Evolutionary conservation across 2,888 invertebrate genomes (phyloP).

Genomic region (Heteromurus nitidus): DNA sequence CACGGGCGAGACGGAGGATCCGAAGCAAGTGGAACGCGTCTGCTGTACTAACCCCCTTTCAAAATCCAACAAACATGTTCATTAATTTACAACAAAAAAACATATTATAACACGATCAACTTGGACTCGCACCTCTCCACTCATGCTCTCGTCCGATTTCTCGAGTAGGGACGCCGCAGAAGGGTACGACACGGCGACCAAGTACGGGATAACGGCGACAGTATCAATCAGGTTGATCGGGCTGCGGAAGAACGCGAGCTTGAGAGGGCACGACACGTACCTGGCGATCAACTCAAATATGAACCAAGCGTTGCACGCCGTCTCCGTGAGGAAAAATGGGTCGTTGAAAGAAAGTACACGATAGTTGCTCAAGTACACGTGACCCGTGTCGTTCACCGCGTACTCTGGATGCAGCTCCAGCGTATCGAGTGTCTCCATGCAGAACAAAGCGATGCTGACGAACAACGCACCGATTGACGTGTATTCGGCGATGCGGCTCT

Average conservation of each 20-base stretch:
- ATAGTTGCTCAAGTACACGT: neutral
- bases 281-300: slow-evolving; percentile 76
- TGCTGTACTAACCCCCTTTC: too few species aligned
- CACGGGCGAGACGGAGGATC: slow-evolving; percentile 78
- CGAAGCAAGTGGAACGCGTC: slow-evolving; percentile 77
- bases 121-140: neutral
- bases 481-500: slow-evolving; percentile 78
- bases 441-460: slow-evolving; percentile 79
- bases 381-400: neutral
- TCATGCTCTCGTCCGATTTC: neutral
- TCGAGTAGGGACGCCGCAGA: neutral
- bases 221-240: slow-evolving; percentile 79
- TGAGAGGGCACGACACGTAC: slow-evolving; percentile 76
- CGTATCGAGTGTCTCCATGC: slow-evolving; percentile 78
- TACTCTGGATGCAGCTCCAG: slow-evolving; percentile 73
- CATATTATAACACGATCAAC: neutral
- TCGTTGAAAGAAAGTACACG: slow-evolving; percentile 78
- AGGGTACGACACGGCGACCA: neutral
- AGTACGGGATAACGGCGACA: slow-evolving; percentile 78
- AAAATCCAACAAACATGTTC: too few species aligned
- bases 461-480: slow-evolving; percentile 78
- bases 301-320: slow-evolving; percentile 79
- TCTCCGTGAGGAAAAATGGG: slow-evolving; percentile 79
- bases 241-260: slow-evolving; percentile 77
- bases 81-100: too few species aligned